Evolutionary conservation across 2,888 invertebrate genomes (phyloP).

Genomic region (Tortrix viridana): DNA sequence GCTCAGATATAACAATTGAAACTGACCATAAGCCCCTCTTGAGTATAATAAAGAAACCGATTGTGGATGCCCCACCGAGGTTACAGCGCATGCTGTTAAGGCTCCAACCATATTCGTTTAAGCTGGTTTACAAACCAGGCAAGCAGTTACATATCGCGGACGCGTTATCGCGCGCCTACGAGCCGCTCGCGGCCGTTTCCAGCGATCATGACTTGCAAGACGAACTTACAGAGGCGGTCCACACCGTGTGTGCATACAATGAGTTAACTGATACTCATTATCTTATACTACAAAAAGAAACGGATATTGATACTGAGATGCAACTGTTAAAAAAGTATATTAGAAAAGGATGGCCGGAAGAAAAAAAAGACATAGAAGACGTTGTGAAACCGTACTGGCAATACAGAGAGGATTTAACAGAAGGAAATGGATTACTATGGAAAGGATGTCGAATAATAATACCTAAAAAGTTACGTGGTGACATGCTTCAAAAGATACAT

Average conservation of each 20-base stretch:
- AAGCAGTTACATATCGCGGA: conserved; percentile 43
- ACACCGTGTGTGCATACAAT: conserved; percentile 19
- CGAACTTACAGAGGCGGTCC: conserved; percentile 33
- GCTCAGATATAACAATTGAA: conserved; percentile 36
- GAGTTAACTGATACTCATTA: conserved; percentile 38
- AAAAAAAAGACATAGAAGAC: neutral
- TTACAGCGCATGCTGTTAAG: conserved; percentile 44
- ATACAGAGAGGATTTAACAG: conserved; percentile 36
- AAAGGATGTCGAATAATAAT: conserved; percentile 39
- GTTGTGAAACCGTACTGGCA: conserved; percentile 23
- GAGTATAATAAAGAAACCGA: conserved; percentile 40
- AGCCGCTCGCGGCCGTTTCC: conserved; percentile 6
- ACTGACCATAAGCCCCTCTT: conserved; percentile 32
- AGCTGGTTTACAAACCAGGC: conserved; percentile 43
- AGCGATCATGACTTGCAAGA: neutral
- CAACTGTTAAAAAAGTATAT: neutral
- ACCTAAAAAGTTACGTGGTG: conserved; percentile 35
- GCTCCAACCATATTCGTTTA: conserved; percentile 41
- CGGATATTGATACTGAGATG: conserved; percentile 23
- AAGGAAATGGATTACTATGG: conserved; percentile 38
- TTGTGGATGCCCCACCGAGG: conserved; percentile 32
- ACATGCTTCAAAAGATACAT: conserved; percentile 41
- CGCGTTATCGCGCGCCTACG: conserved; percentile 38
- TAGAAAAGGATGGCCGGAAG: conserved; percentile 9
- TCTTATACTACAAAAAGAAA: conserved; percentile 34